Evolutionary conservation across 2,888 invertebrate genomes (phyloP).

Genomic region (Rhopalosiphum nymphaeae): DNA sequence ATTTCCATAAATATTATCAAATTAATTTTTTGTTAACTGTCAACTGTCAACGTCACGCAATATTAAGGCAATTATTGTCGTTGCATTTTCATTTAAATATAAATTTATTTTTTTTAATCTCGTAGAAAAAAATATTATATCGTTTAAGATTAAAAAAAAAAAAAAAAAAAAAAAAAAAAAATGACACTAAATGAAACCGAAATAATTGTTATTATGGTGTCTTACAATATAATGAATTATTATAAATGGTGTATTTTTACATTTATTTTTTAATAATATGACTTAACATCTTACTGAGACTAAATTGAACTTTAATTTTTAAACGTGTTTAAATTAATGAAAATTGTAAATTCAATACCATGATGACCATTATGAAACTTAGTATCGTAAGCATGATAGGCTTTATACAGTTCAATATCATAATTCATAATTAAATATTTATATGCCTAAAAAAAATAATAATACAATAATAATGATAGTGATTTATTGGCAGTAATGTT

Average conservation of each 20-base stretch:
- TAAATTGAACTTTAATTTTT: background rate
- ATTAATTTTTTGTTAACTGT: background rate
- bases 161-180: background rate
- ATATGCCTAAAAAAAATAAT: background rate
- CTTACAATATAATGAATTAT: constrained; percentile 15
- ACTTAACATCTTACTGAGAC: background rate
- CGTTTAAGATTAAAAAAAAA: background rate
- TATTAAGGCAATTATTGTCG: constrained; percentile 7
- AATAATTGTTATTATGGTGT: constrained; percentile 9
- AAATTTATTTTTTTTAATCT: constrained; percentile 1
- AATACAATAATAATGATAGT: background rate
- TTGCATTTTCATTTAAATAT: background rate
- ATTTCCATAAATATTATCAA: constrained; percentile 2
- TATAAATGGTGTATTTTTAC: background rate
- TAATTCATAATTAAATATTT: background rate
- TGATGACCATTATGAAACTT: background rate
- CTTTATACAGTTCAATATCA: background rate
- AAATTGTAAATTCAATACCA: background rate
- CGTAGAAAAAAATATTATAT: background rate
- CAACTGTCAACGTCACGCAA: background rate
- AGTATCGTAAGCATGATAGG: background rate
- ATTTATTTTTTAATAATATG: background rate
- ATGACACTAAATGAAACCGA: constrained; percentile 14
- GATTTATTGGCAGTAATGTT: background rate
- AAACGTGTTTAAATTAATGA: background rate